A percentile compares a stretch with the other conserved stretches of the same genome.
Evolutionary conservation across 1,140 invertebrate genomes (phyloP).

Genomic region (Mylabris phalerata): DNA sequence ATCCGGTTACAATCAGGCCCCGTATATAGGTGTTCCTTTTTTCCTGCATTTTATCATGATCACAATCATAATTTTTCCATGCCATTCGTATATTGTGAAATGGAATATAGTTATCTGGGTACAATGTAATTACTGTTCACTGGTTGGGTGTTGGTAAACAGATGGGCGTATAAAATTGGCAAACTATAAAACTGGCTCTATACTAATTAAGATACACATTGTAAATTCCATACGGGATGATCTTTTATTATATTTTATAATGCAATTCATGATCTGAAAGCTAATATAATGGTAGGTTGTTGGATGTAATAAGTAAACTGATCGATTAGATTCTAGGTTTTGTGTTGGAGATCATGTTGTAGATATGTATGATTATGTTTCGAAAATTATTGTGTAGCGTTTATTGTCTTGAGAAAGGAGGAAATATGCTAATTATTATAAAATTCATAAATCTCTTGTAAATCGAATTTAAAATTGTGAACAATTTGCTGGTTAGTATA

Average conservation of each 20-base stretch:
- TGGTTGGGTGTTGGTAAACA: conserved; percentile 10
- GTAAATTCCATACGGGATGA: not conserved
- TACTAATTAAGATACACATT: conserved; percentile 11
- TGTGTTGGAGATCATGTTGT: not conserved
- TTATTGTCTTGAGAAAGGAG: no score
- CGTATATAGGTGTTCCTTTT: no score
- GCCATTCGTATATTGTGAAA: conserved; percentile 1
- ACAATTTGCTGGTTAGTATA: conserved; percentile 9
- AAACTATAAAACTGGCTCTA: conserved; percentile 3
- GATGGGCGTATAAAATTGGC: conserved; percentile 11
- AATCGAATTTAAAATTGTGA: no score
- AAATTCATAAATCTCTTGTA: no score
- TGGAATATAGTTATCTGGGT: conserved; percentile 3
- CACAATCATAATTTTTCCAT: conserved; percentile 7
- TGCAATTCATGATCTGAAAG: not conserved
- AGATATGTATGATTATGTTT: not conserved
- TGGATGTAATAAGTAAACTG: not conserved
- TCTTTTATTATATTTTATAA: not conserved
- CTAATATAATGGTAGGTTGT: not conserved
- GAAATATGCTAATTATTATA: no score
- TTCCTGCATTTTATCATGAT: not conserved
- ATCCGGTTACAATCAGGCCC: no score
- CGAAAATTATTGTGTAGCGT: not conserved
- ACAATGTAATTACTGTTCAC: conserved; percentile 1
- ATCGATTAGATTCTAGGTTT: not conserved